Evolutionary conservation across 1,140 invertebrate species (phyloP).

Genomic region (Subanguina moxae): DNA sequence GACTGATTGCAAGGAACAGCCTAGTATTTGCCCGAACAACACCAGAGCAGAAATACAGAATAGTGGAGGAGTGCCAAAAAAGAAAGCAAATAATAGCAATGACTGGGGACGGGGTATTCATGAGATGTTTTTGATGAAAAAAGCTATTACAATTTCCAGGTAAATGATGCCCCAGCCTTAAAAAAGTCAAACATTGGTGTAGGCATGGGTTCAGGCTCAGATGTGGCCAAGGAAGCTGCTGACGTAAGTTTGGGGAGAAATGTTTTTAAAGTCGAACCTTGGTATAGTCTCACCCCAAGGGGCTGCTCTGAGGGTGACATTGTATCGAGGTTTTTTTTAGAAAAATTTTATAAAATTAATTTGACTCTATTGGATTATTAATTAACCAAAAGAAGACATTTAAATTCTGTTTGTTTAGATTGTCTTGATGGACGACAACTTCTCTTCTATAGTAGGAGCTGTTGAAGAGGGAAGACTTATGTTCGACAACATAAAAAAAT

Average conservation of each 20-base stretch:
- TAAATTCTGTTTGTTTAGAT: slow-evolving; percentile 26
- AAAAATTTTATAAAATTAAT: no score
- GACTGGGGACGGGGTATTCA: slow-evolving; percentile 69
- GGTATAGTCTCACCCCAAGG: no score
- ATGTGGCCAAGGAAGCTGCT: slow-evolving; percentile 60
- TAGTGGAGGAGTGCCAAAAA: slow-evolving; percentile 75
- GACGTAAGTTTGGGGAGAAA: slow-evolving; percentile 34
- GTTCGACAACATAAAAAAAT: slow-evolving; percentile 62
- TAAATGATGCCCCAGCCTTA: slow-evolving; percentile 76
- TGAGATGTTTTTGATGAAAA: no score
- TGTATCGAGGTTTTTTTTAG: no score
- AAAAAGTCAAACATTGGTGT: slow-evolving; percentile 73
- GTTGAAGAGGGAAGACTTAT: slow-evolving; percentile 60
- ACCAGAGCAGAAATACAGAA: slow-evolving; percentile 75
- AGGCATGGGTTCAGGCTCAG: slow-evolving; percentile 40
- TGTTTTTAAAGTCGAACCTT: no score
- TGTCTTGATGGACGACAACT: slow-evolving; percentile 59
- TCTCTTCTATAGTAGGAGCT: slow-evolving; percentile 57
- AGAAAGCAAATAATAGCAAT: slow-evolving; percentile 73
- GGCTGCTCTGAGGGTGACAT: no score
- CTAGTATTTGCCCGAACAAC: slow-evolving; percentile 79
- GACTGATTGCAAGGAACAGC: slow-evolving; percentile 60
- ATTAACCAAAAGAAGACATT: not conserved
- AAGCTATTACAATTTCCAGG: not conserved
- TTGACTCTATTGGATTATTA: no score